These are phyloP conservation scores for Microctonus aethiopoides DNA, from an alignment of 2,888 invertebrate genomes.

Conservation along the genomic window DNA sequence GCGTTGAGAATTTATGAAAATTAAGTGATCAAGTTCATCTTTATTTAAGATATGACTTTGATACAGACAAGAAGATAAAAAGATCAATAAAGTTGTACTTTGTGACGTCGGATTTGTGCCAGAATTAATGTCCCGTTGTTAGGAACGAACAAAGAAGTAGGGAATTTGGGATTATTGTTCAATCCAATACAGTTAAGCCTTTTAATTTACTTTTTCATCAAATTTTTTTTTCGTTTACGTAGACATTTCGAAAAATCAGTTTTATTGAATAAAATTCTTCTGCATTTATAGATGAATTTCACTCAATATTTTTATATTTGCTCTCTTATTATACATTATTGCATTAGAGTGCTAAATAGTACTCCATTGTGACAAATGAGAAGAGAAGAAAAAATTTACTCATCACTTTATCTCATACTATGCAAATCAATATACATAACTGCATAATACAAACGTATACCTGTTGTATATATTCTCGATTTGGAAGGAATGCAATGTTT, in stretches of 20 bases:
- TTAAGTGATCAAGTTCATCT: neutral
- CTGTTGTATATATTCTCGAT: too few species aligned
- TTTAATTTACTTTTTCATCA: neutral
- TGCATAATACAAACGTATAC: too few species aligned
- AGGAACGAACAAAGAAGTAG: neutral
- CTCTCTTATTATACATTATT: too few species aligned
- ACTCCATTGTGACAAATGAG: too few species aligned
- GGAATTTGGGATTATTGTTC: neutral
- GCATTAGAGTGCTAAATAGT: too few species aligned
- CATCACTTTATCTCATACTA: neutral
- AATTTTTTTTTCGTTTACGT: neutral
- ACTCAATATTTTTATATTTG: too few species aligned
- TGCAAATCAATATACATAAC: too few species aligned
- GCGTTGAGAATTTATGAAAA: too few species aligned
- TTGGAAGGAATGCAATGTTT: too few species aligned
- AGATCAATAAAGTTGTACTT: neutral
- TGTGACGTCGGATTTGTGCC: neutral
- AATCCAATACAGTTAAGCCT: slow-evolving; percentile 1
- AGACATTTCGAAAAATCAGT: neutral
- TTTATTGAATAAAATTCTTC: neutral
- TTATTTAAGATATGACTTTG: neutral
- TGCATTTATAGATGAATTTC: neutral
- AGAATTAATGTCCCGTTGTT: neutral
- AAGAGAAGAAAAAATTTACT: too few species aligned
- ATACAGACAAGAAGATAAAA: neutral